Evolutionary conservation across 2,888 invertebrate species (phyloP).

Genomic region (Polydrusus tereticollis): DNA sequence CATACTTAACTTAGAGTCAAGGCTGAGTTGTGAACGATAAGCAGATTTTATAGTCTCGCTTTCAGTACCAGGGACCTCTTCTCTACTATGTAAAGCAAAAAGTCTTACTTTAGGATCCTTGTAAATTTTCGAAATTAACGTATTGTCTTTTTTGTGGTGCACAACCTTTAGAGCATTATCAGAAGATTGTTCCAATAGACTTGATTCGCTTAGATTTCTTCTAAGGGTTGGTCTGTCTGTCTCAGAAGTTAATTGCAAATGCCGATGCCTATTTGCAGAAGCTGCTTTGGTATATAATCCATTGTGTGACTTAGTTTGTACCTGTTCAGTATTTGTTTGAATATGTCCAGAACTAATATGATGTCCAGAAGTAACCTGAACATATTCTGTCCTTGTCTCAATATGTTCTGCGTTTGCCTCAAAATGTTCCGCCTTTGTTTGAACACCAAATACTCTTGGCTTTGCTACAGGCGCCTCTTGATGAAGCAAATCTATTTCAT

Average conservation of each 20-base stretch:
- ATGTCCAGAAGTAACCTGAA: not conserved
- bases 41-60: constrained; percentile 1
- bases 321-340: not conserved
- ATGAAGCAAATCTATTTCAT: not conserved
- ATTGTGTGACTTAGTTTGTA: not conserved
- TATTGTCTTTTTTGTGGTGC: constrained; percentile 58
- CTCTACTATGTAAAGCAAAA: constrained; percentile 54
- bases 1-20: constrained; percentile 23
- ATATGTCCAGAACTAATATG: no score
- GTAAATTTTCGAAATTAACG: constrained; percentile 60
- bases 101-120: constrained; percentile 57
- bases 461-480: constrained; percentile 26
- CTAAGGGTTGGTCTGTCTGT: constrained; percentile 23
- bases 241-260: not conserved
- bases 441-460: constrained; percentile 19
- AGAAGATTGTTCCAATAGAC: constrained; percentile 50
- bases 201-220: constrained; percentile 52
- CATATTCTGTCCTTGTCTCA: not conserved
- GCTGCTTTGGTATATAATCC: constrained; percentile 13
- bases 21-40: constrained; percentile 44
- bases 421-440: not conserved
- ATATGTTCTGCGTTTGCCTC: not conserved
- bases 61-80: constrained; percentile 28
- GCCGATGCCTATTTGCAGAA: not conserved
- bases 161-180: constrained; percentile 51